Percentiles rank a stretch among this genome's conserved stretches.
Evolutionary conservation across 1,140 invertebrate genomes (phyloP).

Genomic region (Trichogramma pretiosum): DNA sequence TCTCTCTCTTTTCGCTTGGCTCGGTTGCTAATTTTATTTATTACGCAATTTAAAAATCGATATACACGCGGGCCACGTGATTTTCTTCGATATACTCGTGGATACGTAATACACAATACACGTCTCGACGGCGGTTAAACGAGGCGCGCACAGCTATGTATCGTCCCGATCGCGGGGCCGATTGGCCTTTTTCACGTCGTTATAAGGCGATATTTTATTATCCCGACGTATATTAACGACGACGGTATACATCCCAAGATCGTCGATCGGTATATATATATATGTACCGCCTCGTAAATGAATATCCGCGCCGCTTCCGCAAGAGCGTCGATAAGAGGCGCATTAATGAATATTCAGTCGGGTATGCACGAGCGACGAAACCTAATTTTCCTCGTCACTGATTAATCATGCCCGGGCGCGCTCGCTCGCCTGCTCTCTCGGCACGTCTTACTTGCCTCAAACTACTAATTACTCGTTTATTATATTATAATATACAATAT

Average conservation of each 20-base stretch:
- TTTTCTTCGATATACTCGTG: no score
- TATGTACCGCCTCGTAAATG: no score
- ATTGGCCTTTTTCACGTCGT: background rate
- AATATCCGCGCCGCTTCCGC: no score
- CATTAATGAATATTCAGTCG: no score
- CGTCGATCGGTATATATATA: background rate
- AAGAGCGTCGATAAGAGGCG: no score
- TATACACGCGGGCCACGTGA: constrained; percentile 24
- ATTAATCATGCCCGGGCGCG: background rate
- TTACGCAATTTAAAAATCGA: constrained; percentile 45
- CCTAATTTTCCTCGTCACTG: no score
- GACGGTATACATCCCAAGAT: background rate
- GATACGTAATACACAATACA: no score
- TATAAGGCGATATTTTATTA: background rate
- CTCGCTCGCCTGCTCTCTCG: constrained; percentile 17
- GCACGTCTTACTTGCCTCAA: no score
- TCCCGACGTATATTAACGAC: background rate
- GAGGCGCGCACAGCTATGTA: constrained; percentile 5
- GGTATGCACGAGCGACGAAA: no score
- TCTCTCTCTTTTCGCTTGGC: constrained; percentile 29
- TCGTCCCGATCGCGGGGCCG: background rate
- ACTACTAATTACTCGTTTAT: constrained; percentile 24
- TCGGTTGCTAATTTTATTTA: constrained; percentile 43
- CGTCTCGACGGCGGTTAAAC: constrained; percentile 18
- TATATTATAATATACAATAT: constrained; percentile 27